Percentiles rank a stretch among this genome's conserved stretches.
Evolutionary conservation across 2,113 vertebrate genomes (phyloP).

Genomic region (Hemiscyllium ocellatum): DNA sequence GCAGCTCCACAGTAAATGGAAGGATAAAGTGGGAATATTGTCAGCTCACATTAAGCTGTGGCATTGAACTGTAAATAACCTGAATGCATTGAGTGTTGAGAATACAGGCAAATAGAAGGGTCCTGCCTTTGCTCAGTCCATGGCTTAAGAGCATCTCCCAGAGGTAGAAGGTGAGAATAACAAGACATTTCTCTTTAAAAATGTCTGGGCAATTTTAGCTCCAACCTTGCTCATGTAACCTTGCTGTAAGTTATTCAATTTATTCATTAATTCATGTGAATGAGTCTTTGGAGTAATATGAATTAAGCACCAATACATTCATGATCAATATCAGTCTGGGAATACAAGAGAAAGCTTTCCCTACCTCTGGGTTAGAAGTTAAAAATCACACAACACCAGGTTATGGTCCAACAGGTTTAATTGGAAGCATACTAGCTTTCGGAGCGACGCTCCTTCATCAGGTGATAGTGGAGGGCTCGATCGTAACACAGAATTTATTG

Average conservation of each 20-base stretch:
- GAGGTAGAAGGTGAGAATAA: not conserved
- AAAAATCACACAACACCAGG: too few relatives aligned
- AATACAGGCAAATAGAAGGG: not conserved
- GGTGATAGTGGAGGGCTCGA: too few relatives aligned
- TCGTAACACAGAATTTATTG: too few relatives aligned
- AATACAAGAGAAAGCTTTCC: too few relatives aligned
- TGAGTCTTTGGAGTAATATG: not conserved
- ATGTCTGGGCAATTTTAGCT: not conserved
- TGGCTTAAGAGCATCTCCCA: not conserved
- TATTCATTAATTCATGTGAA: too few relatives aligned
- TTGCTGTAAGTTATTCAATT: too few relatives aligned
- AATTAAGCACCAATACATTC: not conserved
- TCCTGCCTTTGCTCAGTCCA: too few relatives aligned
- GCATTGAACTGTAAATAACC: not conserved
- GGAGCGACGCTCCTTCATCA: too few relatives aligned
- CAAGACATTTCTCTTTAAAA: not conserved
- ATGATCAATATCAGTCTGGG: not conserved
- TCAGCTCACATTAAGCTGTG: not conserved
- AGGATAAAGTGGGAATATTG: not conserved
- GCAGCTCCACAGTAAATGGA: not conserved
- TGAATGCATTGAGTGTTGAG: not conserved
- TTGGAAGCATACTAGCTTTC: too few relatives aligned
- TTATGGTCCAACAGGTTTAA: too few relatives aligned
- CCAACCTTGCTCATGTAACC: not conserved
- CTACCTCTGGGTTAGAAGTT: too few relatives aligned